phyloP scores from a whole-genome alignment of 2,888 invertebrate genomes.

The Eupithecia insigniata region DNA sequence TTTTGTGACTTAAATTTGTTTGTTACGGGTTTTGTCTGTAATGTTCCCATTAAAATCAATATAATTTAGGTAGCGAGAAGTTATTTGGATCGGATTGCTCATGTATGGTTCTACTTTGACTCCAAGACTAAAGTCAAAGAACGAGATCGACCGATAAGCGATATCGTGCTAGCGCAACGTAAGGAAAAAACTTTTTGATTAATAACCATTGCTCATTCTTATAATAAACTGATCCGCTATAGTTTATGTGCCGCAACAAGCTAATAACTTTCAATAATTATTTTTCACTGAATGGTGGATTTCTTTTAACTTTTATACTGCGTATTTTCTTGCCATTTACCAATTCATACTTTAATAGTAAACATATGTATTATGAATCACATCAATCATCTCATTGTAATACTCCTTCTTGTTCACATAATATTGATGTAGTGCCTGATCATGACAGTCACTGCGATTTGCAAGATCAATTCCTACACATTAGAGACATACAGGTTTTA shows the following conservation, averaged over 20 bases:
- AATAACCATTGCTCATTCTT: constrained; percentile 38
- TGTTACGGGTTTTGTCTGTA: no score
- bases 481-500: no score
- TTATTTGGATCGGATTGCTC: background rate
- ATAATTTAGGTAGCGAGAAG: no score
- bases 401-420: background rate
- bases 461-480: no score
- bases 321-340: background rate
- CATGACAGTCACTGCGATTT: no score
- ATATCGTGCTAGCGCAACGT: constrained; percentile 49
- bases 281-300: background rate
- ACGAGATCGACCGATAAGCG: constrained; percentile 72
- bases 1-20: no score
- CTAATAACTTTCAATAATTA: constrained; percentile 20
- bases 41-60: no score
- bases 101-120: background rate
- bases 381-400: background rate
- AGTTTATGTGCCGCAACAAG: constrained; percentile 29
- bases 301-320: background rate
- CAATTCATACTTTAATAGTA: background rate
- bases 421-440: background rate
- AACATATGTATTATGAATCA: background rate
- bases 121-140: constrained; percentile 60
- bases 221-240: constrained; percentile 22
- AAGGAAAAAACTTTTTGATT: constrained; percentile 41